Evolutionary conservation across 1,140 invertebrate genomes (phyloP), one percentile per base, ranked within the genome.

Genomic region (Drosophila azteca): DNA sequence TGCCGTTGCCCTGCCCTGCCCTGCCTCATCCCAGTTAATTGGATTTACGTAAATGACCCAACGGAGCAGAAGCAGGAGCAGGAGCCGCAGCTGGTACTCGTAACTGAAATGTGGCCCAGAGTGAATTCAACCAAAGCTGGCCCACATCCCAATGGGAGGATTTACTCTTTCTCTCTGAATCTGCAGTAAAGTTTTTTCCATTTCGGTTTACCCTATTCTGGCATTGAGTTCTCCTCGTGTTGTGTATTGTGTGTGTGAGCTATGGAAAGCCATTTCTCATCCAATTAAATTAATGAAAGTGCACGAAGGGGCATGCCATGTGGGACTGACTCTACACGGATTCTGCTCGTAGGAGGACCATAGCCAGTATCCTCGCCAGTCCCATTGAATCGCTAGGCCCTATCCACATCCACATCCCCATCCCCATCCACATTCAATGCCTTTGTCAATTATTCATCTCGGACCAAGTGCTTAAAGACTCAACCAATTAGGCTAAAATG

Each of bases 401-500:
- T n/a, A n/a, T n/a, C n/a, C n/a, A n/a, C n/a, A n/a, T n/a, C n/a
- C n/a, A n/a, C n/a, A n/a, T n/a, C n/a, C n/a, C n/a, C n/a, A n/a
- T n/a, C n/a, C 13, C 9, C 26, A 24, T 8, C 22, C 11, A 59
- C 35, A 39, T 11, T 3, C 35, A 50, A 39, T 39, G 46, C 55
- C 20, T 45, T 29, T 55, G 60, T 31, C 72, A 65, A 78, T 78
- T 66, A 70, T 67, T 70, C 52, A 51, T 4, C 50, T 44, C 59
- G 53, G 59, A 46, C 45, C 49, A 61, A 83, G 79, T 68, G 61
- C 58, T 77, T 77, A 59, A 61, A 57, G 66, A 46, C n/a, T 49
- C 79, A 82, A 78, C 69, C 83, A 87, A 87, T 87, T 82, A 87
- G 68, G 83, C 58, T 87, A 87, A 87, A 87, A 87, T 82, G 78